Base-by-base conservation (phyloP, 2,888 invertebrate species). In the Myathropa florea region DNA sequence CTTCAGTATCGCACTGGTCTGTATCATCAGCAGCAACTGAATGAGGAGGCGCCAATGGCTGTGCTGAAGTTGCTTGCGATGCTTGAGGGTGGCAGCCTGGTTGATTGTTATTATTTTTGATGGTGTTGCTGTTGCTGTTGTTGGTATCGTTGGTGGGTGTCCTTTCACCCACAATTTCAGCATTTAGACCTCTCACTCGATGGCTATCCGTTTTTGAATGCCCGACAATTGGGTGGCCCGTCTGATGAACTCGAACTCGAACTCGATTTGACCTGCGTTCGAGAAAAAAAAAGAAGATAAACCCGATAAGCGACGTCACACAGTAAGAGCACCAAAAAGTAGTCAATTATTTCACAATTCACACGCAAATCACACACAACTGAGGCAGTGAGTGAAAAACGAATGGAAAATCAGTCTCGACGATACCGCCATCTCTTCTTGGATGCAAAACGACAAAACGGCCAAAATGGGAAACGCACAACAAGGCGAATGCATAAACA, bases 1-100 rank as follows among this genome's bases (percentile, higher is more conserved):
- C 89, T 82, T 90, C 89, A 39, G 90, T 90, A 82, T 89, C 90
- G 83, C 89, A 89, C 71, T 89, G 86, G 71, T 89, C 82, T 80
- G 89, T 72, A 84, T 82, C 83, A 78, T 86, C 70, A 55, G 59
- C 64, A 72, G 59, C 63, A 21, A 46, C 46, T 46, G 46, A 7
- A 18, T 7, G 46, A 46, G 75, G 83, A 70, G 68, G 70, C 61
- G 78, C 72, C 82, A 82, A 82, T 64, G 23, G 28, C 33, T 77
- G 76, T n/a, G 64, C 39, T 26, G 30, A 46, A 10, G 64, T 39
- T 57, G 63, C n/a, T 18, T 53, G 36, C 63, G 81, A 73, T 70
- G 68, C 73, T 72, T 53, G 63, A 12, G 65, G 77, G 12, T 73
- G 68, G 65, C 64, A 65, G 70, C 59, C 75, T 46, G 68, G 10